Evolutionary conservation across 1,140 invertebrate genomes (phyloP).

Genomic region (Melipona quadrifasciata): DNA sequence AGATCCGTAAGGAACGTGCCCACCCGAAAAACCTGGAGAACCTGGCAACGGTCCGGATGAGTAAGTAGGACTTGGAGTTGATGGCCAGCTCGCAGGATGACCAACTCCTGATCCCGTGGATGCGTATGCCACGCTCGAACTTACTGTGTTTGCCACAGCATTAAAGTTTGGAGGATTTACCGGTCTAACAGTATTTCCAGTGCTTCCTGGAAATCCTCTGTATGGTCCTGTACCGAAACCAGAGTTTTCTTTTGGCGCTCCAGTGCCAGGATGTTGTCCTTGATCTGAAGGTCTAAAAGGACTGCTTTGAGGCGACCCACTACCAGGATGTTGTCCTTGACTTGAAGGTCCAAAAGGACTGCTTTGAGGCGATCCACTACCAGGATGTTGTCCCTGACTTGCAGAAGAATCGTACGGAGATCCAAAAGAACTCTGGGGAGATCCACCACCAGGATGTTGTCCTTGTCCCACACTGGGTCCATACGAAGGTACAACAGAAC

Average conservation of each 20-base stretch:
- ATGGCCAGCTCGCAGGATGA: not conserved
- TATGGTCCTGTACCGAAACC: not conserved
- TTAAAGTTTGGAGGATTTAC: not conserved
- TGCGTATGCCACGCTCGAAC: not conserved
- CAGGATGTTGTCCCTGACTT: rapidly evolving
- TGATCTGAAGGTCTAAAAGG: rapidly evolving
- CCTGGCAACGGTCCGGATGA: not conserved
- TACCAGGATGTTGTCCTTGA: not conserved
- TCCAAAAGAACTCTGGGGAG: too few species aligned
- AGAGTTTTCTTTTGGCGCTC: not conserved
- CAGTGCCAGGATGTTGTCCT: rapidly evolving
- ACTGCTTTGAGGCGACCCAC: not conserved
- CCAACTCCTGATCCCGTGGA: not conserved
- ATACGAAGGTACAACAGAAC: not conserved
- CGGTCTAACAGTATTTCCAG: not conserved
- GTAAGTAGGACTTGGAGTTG: not conserved
- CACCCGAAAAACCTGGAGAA: not conserved
- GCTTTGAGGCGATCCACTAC: not conserved
- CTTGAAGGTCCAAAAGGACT: too few species aligned
- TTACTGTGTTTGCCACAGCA: not conserved
- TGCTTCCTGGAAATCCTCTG: not conserved
- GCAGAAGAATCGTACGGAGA: rapidly evolving
- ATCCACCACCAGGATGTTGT: not conserved
- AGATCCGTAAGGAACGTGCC: not conserved
- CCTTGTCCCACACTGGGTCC: not conserved